A percentile compares a stretch with the other conserved stretches of the same genome.
phyloP scores from a whole-genome alignment of 2,888 invertebrate genomes.

The Tortrix viridana region DNA sequence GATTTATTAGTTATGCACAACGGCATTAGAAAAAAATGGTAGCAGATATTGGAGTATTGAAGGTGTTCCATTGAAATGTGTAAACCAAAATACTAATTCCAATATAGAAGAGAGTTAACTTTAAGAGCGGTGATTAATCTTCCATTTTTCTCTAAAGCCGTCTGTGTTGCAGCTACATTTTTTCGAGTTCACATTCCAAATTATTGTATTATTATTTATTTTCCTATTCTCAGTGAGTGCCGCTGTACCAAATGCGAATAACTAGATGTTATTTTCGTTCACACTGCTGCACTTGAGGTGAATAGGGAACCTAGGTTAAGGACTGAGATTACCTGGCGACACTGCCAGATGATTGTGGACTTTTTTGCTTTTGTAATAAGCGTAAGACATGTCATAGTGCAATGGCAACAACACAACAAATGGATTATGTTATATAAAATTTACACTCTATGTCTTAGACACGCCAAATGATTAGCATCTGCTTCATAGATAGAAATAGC shows the following conservation, averaged over 20 bases:
- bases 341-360: constrained; percentile 26
- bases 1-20: constrained; percentile 52
- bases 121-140: not conserved
- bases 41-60: not conserved
- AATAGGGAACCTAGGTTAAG: constrained; percentile 57
- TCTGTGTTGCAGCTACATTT: constrained; percentile 24
- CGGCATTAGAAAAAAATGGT: constrained; percentile 3
- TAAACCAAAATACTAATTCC: too few species aligned
- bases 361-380: constrained; percentile 2
- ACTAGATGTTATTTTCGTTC: constrained; percentile 70
- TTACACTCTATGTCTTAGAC: too few species aligned
- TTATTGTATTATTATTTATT: constrained; percentile 48
- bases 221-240: constrained; percentile 78
- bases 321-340: constrained; percentile 22
- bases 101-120: too few species aligned
- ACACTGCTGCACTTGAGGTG: constrained; percentile 82
- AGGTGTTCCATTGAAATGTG: too few species aligned
- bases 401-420: not conserved
- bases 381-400: not conserved
- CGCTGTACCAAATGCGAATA: constrained; percentile 81
- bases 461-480: too few species aligned
- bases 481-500: too few species aligned
- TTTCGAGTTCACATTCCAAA: constrained; percentile 36
- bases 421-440: not conserved
- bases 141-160: constrained; percentile 22